A percentile compares a stretch with the other conserved stretches of the same genome.
Conservation (phyloP, 2,888 invertebrate species). For the Campoplex capitator region DNA sequence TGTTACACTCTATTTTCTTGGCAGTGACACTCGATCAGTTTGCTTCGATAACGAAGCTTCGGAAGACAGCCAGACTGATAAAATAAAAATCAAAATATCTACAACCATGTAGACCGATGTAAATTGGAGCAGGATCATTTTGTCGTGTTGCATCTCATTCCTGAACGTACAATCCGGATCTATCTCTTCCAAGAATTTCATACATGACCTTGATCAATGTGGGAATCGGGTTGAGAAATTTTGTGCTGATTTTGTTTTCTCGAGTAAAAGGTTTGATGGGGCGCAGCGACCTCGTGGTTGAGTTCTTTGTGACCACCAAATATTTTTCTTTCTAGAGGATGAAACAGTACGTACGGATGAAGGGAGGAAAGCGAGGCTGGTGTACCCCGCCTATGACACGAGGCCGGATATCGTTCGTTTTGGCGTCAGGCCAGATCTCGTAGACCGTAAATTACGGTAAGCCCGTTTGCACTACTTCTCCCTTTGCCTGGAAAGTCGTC, state of each 20-base stretch:
- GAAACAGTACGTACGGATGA: not conserved
- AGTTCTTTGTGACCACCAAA: conserved; percentile 68
- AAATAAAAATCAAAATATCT: not conserved
- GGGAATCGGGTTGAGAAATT: conserved; percentile 12
- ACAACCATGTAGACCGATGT: not conserved
- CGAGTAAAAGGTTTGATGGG: conserved; percentile 32
- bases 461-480: conserved; percentile 64
- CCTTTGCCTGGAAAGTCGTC: conserved; percentile 61
- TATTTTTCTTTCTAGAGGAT: conserved; percentile 66
- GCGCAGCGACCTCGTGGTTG: conserved; percentile 46
- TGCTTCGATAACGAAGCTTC: conserved; percentile 15
- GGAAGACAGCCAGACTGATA: not conserved
- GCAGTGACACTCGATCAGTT: conserved; percentile 17
- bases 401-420: conserved; percentile 76
- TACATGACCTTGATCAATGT: conserved; percentile 4
- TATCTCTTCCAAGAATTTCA: not conserved
- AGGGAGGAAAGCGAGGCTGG: conserved; percentile 17
- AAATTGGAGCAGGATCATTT: conserved; percentile 4
- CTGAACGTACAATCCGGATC: conserved; percentile 7
- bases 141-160: conserved; percentile 24
- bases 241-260: conserved; percentile 20
- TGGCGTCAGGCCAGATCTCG: conserved; percentile 78
- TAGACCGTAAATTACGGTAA: conserved; percentile 77
- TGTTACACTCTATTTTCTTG: conserved; percentile 13
- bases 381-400: conserved; percentile 45